Conservation (phyloP, 1,140 invertebrate species). For the Zaprionus gabonicus region DNA sequence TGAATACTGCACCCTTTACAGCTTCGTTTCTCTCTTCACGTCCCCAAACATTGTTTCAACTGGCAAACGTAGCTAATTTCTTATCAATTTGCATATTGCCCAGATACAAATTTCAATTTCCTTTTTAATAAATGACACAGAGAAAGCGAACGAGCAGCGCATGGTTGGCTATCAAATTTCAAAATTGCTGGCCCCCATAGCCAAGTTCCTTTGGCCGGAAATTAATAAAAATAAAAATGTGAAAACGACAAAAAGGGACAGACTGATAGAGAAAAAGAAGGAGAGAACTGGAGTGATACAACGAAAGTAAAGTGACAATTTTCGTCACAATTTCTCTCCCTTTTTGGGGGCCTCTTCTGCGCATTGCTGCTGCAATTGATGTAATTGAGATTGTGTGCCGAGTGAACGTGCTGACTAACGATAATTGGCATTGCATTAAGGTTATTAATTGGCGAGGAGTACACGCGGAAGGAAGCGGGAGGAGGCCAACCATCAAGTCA, state of each 20-base stretch:
- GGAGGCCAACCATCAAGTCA: slow-evolving; percentile 35
- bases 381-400: slow-evolving; percentile 68
- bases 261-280: not conserved
- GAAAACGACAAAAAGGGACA: not conserved
- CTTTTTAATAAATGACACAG: slow-evolving; percentile 25
- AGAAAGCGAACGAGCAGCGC: slow-evolving; percentile 1
- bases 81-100: slow-evolving; percentile 62
- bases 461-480: not conserved
- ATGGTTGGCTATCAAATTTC: slow-evolving; percentile 63
- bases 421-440: slow-evolving; percentile 81
- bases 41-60: not conserved
- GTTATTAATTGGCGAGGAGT: slow-evolving; percentile 61
- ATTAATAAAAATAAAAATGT: slow-evolving; percentile 59
- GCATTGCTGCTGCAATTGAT: slow-evolving; percentile 73
- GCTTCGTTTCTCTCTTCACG: not conserved
- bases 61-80: slow-evolving; percentile 19
- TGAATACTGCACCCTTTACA: no score
- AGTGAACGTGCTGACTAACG: slow-evolving; percentile 59
- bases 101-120: slow-evolving; percentile 69
- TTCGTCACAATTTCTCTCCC: not conserved
- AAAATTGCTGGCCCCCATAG: slow-evolving; percentile 52
- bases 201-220: slow-evolving; percentile 70
- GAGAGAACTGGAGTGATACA: not conserved
- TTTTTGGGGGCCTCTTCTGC: not conserved
- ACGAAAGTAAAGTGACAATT: slow-evolving; percentile 8